Evolutionary conservation across 2,797 vertebrate genomes (phyloP), one percentile per base, ranked within the genome.

Genomic region (Nasua narica): DNA sequence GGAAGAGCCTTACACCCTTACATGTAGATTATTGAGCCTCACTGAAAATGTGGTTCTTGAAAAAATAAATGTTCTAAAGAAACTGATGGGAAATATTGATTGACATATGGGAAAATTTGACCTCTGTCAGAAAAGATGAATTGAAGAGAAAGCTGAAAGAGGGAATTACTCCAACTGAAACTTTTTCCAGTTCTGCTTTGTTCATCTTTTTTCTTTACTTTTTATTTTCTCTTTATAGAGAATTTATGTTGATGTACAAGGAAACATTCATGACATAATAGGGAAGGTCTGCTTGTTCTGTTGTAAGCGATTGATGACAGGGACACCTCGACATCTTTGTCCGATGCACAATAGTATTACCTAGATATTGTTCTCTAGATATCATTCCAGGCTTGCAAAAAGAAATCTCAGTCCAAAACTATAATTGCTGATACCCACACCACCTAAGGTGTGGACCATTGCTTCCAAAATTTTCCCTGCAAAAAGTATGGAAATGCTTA

Each of bases 101-200:
- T 93, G 79, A 77, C 58, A 78, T 13, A 10, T 72, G 52, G n/a
- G 35, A 35, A 65, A 90, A 92, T 60, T 11, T 77, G 40, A 74
- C 32, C 69, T 76, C 83, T 90, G 67, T 32, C 79, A 87, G 91
- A 85, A 97, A 88, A 94, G 58, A 54, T 58, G 32, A 97, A 82
- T 65, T 58, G 90, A 56, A 95, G 77, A 60, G 32, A 90, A 78
- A 95, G 3, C 25, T 78, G 60, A 91, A 92, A 65, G 21, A 93
- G 11, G 27, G 7, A 91, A 78, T 65, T 48, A 37, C 50, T 92
- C 50, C 32, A 62, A 23, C 10, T 25, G n/a, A 93, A 43, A 54
- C 62, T 87, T 79, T 93, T 91, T 79, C 27, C 32, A 60, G 4
- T n/a, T 79, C 48, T 78, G 6, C 54, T 65, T 87, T 56, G 19